Percentiles rank a stretch among this genome's conserved stretches.
Conservation (phyloP, 2,888 invertebrate species). For the Steromphala cineraria region DNA sequence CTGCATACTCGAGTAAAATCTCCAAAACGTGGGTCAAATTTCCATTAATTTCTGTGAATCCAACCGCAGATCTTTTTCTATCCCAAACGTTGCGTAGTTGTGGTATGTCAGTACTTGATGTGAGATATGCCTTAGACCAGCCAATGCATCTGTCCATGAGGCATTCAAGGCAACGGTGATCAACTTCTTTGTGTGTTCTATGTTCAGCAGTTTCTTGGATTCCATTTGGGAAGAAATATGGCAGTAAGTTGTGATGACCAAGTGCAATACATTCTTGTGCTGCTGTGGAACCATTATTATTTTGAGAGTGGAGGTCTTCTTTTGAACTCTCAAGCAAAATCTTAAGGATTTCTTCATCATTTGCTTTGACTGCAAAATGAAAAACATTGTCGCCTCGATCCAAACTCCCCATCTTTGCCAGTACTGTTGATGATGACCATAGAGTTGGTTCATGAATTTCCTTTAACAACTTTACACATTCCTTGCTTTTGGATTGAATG, state of each 20-base stretch:
- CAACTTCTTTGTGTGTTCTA: not conserved
- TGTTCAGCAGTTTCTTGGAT: not conserved
- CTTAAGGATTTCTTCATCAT: not conserved
- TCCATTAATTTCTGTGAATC: not conserved
- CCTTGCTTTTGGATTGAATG: not conserved
- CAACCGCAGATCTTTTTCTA: not conserved
- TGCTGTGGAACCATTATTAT: not conserved
- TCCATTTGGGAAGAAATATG: not conserved
- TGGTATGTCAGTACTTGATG: too few species aligned
- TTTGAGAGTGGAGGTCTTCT: not conserved
- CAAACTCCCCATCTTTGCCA: too few species aligned
- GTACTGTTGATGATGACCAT: not conserved
- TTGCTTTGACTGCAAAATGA: not conserved
- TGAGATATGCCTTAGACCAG: not conserved
- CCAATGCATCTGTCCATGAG: constrained; percentile 12
- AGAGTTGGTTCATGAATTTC: not conserved
- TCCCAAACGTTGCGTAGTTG: not conserved
- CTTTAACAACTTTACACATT: not conserved
- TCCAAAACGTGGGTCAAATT: not conserved
- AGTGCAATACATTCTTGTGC: not conserved
- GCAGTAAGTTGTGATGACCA: not conserved
- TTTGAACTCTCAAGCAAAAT: not conserved
- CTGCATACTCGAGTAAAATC: not conserved
- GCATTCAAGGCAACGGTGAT: not conserved
- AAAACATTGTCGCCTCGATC: not conserved